Percentiles rank a stretch among this genome's conserved stretches.
Evolutionary conservation across 2,888 invertebrate species (phyloP).

Genomic region (Harpalus rubripes): DNA sequence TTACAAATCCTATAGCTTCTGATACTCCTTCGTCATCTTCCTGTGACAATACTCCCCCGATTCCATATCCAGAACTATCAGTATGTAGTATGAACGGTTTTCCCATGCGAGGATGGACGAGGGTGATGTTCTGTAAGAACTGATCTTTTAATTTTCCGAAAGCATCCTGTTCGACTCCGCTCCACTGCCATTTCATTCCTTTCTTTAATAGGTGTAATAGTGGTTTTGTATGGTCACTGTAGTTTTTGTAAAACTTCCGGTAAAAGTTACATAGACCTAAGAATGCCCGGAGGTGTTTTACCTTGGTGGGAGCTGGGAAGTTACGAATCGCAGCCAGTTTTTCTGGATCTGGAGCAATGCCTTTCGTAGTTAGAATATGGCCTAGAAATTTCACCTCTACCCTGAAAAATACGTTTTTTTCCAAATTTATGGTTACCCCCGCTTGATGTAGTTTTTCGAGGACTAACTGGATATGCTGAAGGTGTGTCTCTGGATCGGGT

Average conservation of each 20-base stretch:
- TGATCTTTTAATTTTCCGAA: constrained; percentile 51
- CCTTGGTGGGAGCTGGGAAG: too few relatives aligned
- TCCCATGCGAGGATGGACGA: constrained; percentile 47
- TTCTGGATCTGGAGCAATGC: too few relatives aligned
- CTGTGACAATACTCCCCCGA: constrained; percentile 66
- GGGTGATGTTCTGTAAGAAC: constrained; percentile 59
- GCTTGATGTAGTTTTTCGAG: constrained; percentile 68
- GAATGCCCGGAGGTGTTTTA: constrained; percentile 69
- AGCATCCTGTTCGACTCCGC: constrained; percentile 50
- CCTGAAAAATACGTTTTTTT: constrained; percentile 69
- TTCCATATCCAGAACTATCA: constrained; percentile 61
- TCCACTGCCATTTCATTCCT: constrained; percentile 63
- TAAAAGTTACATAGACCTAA: constrained; percentile 60
- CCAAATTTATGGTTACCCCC: constrained; percentile 70
- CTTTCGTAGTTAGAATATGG: too few relatives aligned
- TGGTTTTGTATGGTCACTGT: constrained; percentile 63
- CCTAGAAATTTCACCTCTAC: constrained; percentile 56
- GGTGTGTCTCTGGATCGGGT: constrained; percentile 68
- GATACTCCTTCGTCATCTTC: background rate
- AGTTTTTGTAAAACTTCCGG: constrained; percentile 65
- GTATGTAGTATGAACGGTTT: constrained; percentile 59
- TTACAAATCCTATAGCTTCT: constrained; percentile 54
- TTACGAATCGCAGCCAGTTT: too few relatives aligned
- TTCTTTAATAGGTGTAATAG: constrained; percentile 68
- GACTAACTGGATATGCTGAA: constrained; percentile 69